phyloP scores from a whole-genome alignment of 2,888 invertebrate species.

The Gymnocheta viridis region DNA sequence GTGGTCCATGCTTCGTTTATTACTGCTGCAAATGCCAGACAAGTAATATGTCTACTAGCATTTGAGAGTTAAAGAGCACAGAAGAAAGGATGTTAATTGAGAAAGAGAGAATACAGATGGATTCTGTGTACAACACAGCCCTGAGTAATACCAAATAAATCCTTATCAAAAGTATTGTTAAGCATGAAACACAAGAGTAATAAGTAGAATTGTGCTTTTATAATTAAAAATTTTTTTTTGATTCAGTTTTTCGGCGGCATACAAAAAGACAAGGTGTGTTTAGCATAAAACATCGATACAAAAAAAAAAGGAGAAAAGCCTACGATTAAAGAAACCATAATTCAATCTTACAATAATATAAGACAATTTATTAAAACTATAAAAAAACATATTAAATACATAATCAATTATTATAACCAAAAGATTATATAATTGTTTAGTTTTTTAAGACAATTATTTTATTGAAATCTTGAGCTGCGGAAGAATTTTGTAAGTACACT shows the following conservation, averaged over 20 bases:
- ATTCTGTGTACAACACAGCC: constrained; percentile 59
- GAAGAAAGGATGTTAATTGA: constrained; percentile 39
- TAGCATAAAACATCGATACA: constrained; percentile 14
- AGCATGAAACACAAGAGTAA: constrained; percentile 9
- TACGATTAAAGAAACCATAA: constrained; percentile 6
- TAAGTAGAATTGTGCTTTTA: background rate
- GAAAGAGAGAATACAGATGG: constrained; percentile 38
- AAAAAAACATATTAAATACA: background rate
- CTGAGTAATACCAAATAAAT: background rate
- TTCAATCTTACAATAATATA: background rate
- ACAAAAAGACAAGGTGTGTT: constrained; percentile 65
- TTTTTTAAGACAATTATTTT: background rate
- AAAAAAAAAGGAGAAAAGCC: constrained; percentile 18
- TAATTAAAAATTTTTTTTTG: constrained; percentile 31
- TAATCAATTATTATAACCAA: background rate
- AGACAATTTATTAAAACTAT: background rate
- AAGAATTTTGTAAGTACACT: constrained; percentile 57
- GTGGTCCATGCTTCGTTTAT: constrained; percentile 7
- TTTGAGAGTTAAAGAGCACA: constrained; percentile 23
- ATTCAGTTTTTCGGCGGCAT: constrained; percentile 68
- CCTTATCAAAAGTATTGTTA: constrained; percentile 45
- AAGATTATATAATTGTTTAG: constrained; percentile 54
- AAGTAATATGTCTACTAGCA: background rate
- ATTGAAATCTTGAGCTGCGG: background rate
- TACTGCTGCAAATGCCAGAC: background rate